These are phyloP conservation scores for Elmis aenea DNA, from an alignment of 2,888 invertebrate genomes.

Conservation along the genomic window DNA sequence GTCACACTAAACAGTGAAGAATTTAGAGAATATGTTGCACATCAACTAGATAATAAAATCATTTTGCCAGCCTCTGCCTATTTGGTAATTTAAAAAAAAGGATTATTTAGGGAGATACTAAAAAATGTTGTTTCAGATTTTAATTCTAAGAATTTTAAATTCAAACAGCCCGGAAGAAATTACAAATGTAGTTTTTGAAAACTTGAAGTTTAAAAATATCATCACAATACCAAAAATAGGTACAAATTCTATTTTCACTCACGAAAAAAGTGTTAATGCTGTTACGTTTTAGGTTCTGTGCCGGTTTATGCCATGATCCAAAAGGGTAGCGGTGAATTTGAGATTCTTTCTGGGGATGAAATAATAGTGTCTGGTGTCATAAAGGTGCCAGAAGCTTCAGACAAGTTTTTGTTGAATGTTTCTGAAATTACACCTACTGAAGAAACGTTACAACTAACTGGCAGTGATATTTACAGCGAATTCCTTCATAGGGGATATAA, in stretches of 20 bases:
- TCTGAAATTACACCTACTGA: slow-evolving; percentile 43
- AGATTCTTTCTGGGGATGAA: slow-evolving; percentile 51
- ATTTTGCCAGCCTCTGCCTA: slow-evolving; percentile 37
- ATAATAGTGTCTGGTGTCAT: slow-evolving; percentile 68
- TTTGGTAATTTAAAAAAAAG: slow-evolving; percentile 36
- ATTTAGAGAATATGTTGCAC: slow-evolving; percentile 38
- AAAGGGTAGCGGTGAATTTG: slow-evolving; percentile 44
- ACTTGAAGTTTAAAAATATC: slow-evolving; percentile 38
- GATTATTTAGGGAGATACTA: not conserved
- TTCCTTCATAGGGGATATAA: slow-evolving; percentile 66
- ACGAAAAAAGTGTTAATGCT: too few species aligned
- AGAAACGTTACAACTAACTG: slow-evolving; percentile 51
- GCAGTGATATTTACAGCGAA: slow-evolving; percentile 66
- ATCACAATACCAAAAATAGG: slow-evolving; percentile 37
- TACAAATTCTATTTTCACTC: slow-evolving; percentile 9
- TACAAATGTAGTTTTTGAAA: slow-evolving; percentile 40
- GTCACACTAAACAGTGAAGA: slow-evolving; percentile 50
- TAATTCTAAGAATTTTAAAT: slow-evolving; percentile 19
- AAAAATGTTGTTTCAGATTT: slow-evolving; percentile 16
- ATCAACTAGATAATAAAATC: slow-evolving; percentile 39
- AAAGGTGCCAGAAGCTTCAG: slow-evolving; percentile 54
- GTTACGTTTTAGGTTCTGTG: slow-evolving; percentile 35
- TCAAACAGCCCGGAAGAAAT: slow-evolving; percentile 19
- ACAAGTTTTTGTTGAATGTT: slow-evolving; percentile 51
- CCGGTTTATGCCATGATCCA: slow-evolving; percentile 44